Conservation (phyloP, 2,113 vertebrate genomes). For the Poecile atricapillus region DNA sequence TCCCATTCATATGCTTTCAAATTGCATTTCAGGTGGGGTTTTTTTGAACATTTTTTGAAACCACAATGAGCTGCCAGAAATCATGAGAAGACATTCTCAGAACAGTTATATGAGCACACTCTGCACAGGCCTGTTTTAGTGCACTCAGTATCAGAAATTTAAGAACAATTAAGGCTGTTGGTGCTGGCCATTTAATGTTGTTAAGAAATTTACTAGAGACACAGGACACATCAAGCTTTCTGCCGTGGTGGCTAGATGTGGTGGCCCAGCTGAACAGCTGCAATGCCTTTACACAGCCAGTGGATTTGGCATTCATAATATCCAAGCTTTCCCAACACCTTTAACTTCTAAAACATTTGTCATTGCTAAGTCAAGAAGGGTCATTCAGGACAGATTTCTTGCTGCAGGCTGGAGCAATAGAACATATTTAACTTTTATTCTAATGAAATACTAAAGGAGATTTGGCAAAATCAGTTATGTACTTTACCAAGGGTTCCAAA, state of each 20-base stretch:
- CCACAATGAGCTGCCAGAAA: not conserved
- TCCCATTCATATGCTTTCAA: not conserved
- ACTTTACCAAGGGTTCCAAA: not conserved
- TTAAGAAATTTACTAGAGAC: not conserved
- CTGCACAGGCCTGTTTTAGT: not conserved
- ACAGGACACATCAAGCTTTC: accelerated
- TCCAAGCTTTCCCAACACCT: not conserved
- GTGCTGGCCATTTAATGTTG: not conserved
- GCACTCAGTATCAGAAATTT: not conserved
- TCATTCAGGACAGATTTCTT: not conserved
- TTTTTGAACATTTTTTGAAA: not conserved
- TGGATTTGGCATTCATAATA: not conserved
- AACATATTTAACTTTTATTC: not conserved
- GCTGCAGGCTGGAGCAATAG: not conserved
- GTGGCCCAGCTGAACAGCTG: not conserved
- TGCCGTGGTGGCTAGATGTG: not conserved
- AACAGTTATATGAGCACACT: not conserved
- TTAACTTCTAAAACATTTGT: not conserved
- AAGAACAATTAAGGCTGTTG: not conserved
- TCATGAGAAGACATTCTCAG: not conserved
- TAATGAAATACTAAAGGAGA: not conserved
- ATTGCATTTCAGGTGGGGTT: not conserved
- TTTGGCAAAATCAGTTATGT: not conserved
- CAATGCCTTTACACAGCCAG: not conserved
- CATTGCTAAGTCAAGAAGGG: not conserved